Conservation (phyloP, 2,888 invertebrate genomes). For the Idaea dimidiata region DNA sequence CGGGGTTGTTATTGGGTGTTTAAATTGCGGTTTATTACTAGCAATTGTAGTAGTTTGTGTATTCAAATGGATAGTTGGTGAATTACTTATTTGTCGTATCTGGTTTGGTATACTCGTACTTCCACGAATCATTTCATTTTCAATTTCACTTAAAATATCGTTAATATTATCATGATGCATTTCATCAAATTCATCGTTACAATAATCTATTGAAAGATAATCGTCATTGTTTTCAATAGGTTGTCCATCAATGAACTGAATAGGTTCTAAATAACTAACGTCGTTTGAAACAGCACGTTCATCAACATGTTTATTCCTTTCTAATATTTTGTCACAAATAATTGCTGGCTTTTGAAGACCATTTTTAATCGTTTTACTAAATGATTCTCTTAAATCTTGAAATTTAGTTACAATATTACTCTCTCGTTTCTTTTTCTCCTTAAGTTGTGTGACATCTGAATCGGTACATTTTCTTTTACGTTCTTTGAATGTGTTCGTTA, state of each 20-base stretch:
- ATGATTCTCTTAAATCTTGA: constrained; percentile 52
- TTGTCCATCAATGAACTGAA: no score
- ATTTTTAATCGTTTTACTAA: constrained; percentile 43
- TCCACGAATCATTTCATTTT: constrained; percentile 53
- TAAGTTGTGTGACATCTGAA: constrained; percentile 41
- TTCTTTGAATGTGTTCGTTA: constrained; percentile 50
- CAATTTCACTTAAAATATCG: constrained; percentile 56
- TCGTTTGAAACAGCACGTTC: not conserved
- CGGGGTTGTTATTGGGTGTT: not conserved
- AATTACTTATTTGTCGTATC: not conserved
- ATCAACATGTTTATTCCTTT: constrained; percentile 15
- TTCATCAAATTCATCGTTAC: constrained; percentile 35
- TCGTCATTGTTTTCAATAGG: constrained; percentile 2
- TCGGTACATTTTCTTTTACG: constrained; percentile 54
- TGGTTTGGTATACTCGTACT: not conserved
- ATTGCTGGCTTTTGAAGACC: constrained; percentile 34
- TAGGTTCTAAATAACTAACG: not conserved
- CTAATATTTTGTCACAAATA: constrained; percentile 33
- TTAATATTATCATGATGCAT: constrained; percentile 50
- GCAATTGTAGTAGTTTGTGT: not conserved
- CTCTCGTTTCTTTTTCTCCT: constrained; percentile 65
- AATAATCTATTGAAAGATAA: constrained; percentile 11
- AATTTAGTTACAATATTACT: constrained; percentile 52
- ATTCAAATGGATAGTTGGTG: not conserved
- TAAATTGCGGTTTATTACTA: not conserved